Evolutionary conservation across 2,797 vertebrate genomes (phyloP).

Genomic region (Sciaenops ocellatus): DNA sequence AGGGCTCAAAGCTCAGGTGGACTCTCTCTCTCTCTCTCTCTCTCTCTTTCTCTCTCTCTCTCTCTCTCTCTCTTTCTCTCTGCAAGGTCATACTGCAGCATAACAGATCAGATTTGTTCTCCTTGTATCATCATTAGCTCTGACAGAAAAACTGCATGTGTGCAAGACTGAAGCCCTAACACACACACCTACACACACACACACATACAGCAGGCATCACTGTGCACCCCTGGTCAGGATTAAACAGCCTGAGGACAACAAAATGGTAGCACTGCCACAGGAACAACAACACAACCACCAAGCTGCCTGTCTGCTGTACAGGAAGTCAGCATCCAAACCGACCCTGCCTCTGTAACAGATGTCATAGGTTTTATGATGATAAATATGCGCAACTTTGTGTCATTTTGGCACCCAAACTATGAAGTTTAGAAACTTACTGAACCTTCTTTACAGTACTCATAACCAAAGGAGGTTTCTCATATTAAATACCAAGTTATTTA

Average conservation of each 20-base stretch:
- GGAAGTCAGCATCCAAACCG: conserved; percentile 32
- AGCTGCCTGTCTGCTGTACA: conserved; percentile 25
- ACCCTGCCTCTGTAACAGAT: background rate
- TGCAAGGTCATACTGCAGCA: conserved; percentile 82
- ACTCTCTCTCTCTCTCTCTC: conserved; percentile 25
- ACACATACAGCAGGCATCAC: background rate
- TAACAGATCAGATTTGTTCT: conserved; percentile 60
- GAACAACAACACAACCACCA: conserved; percentile 34
- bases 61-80: conserved; percentile 29
- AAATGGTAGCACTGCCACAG: conserved; percentile 45
- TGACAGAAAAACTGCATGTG: conserved; percentile 32
- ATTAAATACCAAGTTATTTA: background rate
- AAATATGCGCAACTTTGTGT: background rate
- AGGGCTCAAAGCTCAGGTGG: conserved; percentile 80
- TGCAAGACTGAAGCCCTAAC: conserved; percentile 20
- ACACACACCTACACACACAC: background rate
- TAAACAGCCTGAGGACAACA: conserved; percentile 32
- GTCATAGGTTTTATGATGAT: background rate
- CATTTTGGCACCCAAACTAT: background rate
- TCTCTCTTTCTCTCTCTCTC: conserved; percentile 17
- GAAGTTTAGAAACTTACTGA: background rate
- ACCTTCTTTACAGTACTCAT: background rate
- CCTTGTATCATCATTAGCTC: conserved; percentile 35
- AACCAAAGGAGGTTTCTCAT: background rate
- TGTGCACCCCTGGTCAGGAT: conserved; percentile 31